These are phyloP conservation scores for Ophiothrix spiculata DNA, from an alignment of 35 echinoderm and acorn worm species.

Conservation along the genomic window DNA sequence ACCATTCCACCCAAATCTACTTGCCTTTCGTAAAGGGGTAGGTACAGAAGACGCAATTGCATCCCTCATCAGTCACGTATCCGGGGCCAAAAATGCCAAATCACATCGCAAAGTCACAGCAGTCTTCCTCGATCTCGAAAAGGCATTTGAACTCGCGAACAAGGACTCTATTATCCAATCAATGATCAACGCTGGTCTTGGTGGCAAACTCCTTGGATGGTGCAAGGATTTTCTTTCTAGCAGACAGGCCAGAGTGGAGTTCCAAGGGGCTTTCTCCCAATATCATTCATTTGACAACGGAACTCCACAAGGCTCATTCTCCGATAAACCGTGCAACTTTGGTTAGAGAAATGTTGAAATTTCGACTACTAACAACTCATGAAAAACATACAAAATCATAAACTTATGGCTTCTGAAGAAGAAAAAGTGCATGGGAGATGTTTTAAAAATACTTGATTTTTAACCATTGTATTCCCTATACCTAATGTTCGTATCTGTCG, in stretches of 20 bases:
- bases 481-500: no score
- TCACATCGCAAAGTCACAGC: background rate
- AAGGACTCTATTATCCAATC: slow-evolving; percentile 17
- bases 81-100: slow-evolving; percentile 12
- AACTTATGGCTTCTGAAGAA: no score
- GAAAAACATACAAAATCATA: no score
- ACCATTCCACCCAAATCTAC: slow-evolving; percentile 9
- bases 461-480: no score
- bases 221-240: slow-evolving; percentile 9
- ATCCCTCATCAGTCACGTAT: background rate
- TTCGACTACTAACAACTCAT: no score
- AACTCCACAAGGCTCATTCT: slow-evolving; percentile 23
- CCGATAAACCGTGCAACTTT: no score
- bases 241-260: slow-evolving; percentile 18
- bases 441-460: no score
- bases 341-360: no score
- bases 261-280: background rate
- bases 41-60: slow-evolving; percentile 30
- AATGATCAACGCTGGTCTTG: slow-evolving; percentile 26
- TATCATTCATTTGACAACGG: slow-evolving; percentile 8
- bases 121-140: slow-evolving; percentile 25
- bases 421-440: no score
- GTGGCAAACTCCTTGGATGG: slow-evolving; percentile 18
- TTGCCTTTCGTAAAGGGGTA: slow-evolving; percentile 9
- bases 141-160: slow-evolving; percentile 27